Evolutionary conservation across 2,113 vertebrate species (phyloP).

Genomic region (Scytalopus superciliaris): DNA sequence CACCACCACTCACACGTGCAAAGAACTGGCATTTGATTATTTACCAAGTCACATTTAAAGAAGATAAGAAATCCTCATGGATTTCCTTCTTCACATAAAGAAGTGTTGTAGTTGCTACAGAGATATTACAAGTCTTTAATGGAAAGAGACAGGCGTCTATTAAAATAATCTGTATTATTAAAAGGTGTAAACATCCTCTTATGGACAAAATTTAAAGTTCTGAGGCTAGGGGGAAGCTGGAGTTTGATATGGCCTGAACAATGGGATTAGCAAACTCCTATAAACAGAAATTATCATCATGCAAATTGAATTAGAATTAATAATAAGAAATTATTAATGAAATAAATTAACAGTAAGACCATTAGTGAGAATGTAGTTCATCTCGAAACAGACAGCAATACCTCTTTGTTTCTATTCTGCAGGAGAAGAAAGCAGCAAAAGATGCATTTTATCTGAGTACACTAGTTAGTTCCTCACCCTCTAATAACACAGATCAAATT

Average conservation of each 20-base stretch:
- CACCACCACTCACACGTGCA: neutral
- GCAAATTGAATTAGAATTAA: neutral
- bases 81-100: neutral
- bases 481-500: neutral
- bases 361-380: neutral
- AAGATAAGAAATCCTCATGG: neutral
- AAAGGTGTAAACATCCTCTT: neutral
- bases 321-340: neutral
- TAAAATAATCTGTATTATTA: neutral
- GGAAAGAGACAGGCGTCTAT: neutral
- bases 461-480: neutral
- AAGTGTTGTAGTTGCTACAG: neutral
- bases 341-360: neutral
- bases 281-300: neutral
- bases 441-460: neutral
- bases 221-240: neutral
- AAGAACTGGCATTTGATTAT: neutral
- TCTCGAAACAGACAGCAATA: neutral
- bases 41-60: neutral
- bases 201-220: neutral
- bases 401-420: neutral
- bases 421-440: neutral
- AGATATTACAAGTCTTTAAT: neutral
- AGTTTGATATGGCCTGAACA: neutral
- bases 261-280: neutral